Evolutionary conservation across 1,140 invertebrate genomes (phyloP), one percentile per base, ranked within the genome.

Genomic region (Neodiprion pinetum): DNA sequence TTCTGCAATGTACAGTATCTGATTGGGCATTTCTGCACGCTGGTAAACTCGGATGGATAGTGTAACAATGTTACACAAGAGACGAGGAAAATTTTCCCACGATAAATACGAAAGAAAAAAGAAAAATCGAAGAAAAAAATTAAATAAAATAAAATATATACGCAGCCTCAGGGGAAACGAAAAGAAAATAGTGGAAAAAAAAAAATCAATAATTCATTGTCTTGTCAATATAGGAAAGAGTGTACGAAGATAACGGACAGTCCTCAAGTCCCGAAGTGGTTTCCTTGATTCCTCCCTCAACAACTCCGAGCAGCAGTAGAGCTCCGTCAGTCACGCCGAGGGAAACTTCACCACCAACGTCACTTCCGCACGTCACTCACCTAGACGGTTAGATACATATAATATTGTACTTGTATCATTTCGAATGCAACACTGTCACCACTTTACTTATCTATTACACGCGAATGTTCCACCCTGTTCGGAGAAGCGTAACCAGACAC

Each of bases 231-330:
- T 84, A 88, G 87, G 87, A 88, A 76, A 84, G 86, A 83, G 87
- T 88, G 66, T 87, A 88, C 78, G 84, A 87, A 79, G 85, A 87
- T 78, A 87, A 88, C 72, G 84, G 85, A 70, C 85, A 84, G 71
- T 81, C 82, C 0, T 84, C 86, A 70, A 87, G 86, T 77, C 84
- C 87, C 21, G 87, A 88, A 80, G 82, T 87, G 40, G 83, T 87
- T 28, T 87, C 86, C 49, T 76, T 88, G 78, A 88, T 88, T 71
- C 86, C 85, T 48, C 83, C 84, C 14, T 81, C 85, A 74, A 80
- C 83, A 11, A 87, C 86, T 61, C 84, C 87, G 17, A 83, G 80
- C 73, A 86, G 84, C 81, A 85, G 84, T 76, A 76, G 82, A 14
- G 83, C 82, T 73, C 80, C 83, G 47, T 85, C 84, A 11, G 77